Percentiles rank a stretch among this genome's conserved stretches.
Conservation (phyloP, 2,888 invertebrate genomes). For the Geotrupes spiniger region DNA sequence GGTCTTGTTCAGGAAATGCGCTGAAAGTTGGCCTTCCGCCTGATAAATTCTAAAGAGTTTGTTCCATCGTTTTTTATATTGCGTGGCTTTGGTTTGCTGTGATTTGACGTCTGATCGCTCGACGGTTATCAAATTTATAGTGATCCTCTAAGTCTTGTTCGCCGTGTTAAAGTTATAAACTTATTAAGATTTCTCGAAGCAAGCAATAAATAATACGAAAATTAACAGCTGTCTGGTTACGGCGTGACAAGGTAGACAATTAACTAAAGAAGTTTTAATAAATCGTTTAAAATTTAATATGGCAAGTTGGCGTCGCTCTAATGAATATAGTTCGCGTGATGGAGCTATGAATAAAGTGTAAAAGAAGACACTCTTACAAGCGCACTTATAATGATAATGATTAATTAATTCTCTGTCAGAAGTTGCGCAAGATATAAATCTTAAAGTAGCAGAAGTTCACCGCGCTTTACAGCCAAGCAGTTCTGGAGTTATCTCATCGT, state of each 20-base stretch:
- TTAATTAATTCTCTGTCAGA: conserved; percentile 33
- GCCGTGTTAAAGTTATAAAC: too few relatives aligned
- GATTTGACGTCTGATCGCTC: too few relatives aligned
- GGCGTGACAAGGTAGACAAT: conserved; percentile 6
- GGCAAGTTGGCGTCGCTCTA: conserved; percentile 2
- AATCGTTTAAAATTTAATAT: conserved; percentile 13
- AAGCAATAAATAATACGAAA: too few relatives aligned
- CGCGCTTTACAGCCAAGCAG: conserved; percentile 8
- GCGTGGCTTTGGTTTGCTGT: too few relatives aligned
- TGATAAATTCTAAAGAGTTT: conserved; percentile 24
- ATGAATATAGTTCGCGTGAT: conserved; percentile 1
- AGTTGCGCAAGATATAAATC: conserved; percentile 32
- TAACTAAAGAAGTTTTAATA: conserved; percentile 15
- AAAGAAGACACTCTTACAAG: conserved; percentile 7
- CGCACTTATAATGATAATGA: conserved; percentile 31
- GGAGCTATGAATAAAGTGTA: conserved; percentile 6
- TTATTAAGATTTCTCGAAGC: too few relatives aligned
- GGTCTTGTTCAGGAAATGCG: conserved; percentile 25
- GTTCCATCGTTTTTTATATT: conserved; percentile 10
- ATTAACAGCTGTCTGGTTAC: conserved; percentile 1
- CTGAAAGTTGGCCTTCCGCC: conserved; percentile 27
- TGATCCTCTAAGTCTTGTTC: too few relatives aligned
- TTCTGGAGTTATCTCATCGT: conserved; percentile 5
- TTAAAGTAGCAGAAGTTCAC: conserved; percentile 27
- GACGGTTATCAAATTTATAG: too few relatives aligned